Percentiles rank a stretch among this genome's conserved stretches.
These are phyloP conservation scores for Lasioglossum lativentre DNA, from an alignment of 2,888 invertebrate genomes.

Conservation along the genomic window DNA sequence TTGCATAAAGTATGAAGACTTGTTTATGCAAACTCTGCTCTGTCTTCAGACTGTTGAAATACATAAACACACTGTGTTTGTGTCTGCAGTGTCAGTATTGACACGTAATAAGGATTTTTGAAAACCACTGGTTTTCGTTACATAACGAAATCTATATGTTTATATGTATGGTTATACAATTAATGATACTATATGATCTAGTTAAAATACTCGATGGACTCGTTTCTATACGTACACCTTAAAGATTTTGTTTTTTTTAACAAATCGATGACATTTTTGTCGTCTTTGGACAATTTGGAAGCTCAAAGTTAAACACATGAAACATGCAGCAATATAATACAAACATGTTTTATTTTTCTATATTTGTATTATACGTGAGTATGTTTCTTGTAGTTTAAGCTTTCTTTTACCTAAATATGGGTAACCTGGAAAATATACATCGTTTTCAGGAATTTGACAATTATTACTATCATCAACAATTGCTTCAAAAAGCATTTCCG, in stretches of 20 bases:
- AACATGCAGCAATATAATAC: slow-evolving; percentile 23
- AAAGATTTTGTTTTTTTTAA: slow-evolving; percentile 14
- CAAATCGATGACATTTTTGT: slow-evolving; percentile 25
- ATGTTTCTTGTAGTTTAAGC: slow-evolving; percentile 42
- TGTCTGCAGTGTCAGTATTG: slow-evolving; percentile 28
- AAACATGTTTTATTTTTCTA: slow-evolving; percentile 39
- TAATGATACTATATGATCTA: slow-evolving; percentile 12
- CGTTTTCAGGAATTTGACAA: slow-evolving; percentile 28
- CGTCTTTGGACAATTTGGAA: slow-evolving; percentile 11
- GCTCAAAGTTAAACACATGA: slow-evolving; percentile 31
- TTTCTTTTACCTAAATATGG: slow-evolving; percentile 9
- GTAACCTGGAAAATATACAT: slow-evolving; percentile 19
- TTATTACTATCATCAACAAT: slow-evolving; percentile 25
- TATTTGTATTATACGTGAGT: slow-evolving; percentile 36
- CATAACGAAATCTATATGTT: slow-evolving; percentile 3
- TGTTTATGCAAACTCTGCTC: slow-evolving; percentile 35
- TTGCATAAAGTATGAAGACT: slow-evolving; percentile 54
- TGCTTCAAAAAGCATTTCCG: slow-evolving; percentile 21
- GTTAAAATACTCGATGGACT: slow-evolving; percentile 5
- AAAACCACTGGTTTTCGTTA: slow-evolving; percentile 48
- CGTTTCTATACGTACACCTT: slow-evolving; percentile 2
- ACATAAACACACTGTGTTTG: slow-evolving; percentile 20
- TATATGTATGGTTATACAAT: slow-evolving; percentile 16
- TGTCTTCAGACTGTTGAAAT: slow-evolving; percentile 24
- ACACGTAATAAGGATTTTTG: slow-evolving; percentile 15